Evolutionary conservation across 2,113 vertebrate species (phyloP), one percentile per base, ranked within the genome.

Genomic region (Oryzias celebensis): DNA sequence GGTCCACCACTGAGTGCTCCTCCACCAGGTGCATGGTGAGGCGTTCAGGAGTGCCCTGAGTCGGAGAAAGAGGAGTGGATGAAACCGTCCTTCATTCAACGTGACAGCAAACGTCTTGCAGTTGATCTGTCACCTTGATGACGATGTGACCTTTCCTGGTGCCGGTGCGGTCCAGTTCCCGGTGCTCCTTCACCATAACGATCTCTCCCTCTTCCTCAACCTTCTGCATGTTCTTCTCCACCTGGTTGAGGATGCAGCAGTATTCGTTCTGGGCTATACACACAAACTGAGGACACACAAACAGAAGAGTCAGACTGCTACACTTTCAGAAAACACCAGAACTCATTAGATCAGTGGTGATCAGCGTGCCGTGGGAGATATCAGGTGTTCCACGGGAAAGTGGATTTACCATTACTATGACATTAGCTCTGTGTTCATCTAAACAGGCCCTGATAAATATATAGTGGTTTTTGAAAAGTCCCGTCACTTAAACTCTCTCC

Each of bases 211-310:
- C 97, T 77, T 99, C 97, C 80, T 99, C 97, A 1, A 98, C 97
- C 78, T 97, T 98, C 89, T 98, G 97, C 97, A 98, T 99, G 90
- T 99, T 99, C 90, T 98, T 98, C 90, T 99, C 97, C 65, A 99
- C 97, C 87, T 99, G 97, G 83, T 98, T 98, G 70, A 98, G 94
- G 84, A 99, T 99, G 81, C 96, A 96, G 90, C 97, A 98, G 80
- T 98, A 99, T 84, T 99, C 97, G 88, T 99, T 96, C 92, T 99
- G 97, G 36, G 97, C 96, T 84, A 99, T 98, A 75, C 97, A 99
- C 75, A 99, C 97, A 91, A 99, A 99, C 97, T 99, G 84, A 67
- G 28, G 14, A 20, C 44, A 45, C 7, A 52, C 1, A 88, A 36
- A 47, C 3, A 78, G 17, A 18, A 18, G n/a, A 36, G 31, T 36